A percentile compares a stretch with the other conserved stretches of the same genome.
phyloP scores from a whole-genome alignment of 2,888 invertebrate genomes.

The Dichetophora obliterata region DNA sequence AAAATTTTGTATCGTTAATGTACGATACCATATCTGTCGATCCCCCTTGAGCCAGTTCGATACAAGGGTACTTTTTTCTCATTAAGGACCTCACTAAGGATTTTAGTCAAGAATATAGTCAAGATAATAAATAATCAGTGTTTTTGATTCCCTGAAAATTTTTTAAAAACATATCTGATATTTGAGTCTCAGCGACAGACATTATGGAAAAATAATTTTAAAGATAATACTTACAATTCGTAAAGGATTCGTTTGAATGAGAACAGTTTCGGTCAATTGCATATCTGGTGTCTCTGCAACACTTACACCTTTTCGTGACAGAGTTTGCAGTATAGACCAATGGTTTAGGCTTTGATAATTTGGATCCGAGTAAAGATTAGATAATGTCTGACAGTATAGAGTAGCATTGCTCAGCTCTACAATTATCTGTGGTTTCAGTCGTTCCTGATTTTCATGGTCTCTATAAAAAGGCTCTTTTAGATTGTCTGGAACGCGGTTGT shows the following conservation, averaged over 20 bases:
- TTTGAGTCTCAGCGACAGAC: too few relatives aligned
- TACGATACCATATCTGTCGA: too few relatives aligned
- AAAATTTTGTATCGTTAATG: too few relatives aligned
- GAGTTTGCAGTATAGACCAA: conserved; percentile 93
- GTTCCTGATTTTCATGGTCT: conserved; percentile 95
- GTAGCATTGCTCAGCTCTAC: conserved; percentile 94
- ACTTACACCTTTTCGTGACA: conserved; percentile 91
- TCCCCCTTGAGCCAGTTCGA: too few relatives aligned
- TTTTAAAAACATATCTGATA: too few relatives aligned
- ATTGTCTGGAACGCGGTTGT: conserved; percentile 93
- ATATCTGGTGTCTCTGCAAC: conserved; percentile 86
- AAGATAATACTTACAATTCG: conserved; percentile 80
- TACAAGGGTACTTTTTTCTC: too few relatives aligned
- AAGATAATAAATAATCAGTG: too few relatives aligned
- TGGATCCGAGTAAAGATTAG: conserved; percentile 96
- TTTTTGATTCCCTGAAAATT: too few relatives aligned
- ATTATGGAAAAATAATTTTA: too few relatives aligned
- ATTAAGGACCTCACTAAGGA: too few relatives aligned
- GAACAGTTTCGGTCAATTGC: conserved; percentile 93
- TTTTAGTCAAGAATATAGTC: too few relatives aligned
- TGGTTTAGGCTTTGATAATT: conserved; percentile 97
- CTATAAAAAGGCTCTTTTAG: conserved; percentile 94
- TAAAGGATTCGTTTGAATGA: conserved; percentile 95
- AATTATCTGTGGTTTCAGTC: conserved; percentile 91
- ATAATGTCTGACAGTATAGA: conserved; percentile 92